Evolutionary conservation across 2,888 invertebrate species (phyloP), one percentile per base, ranked within the genome.

Genomic region (Euphydryas editha): DNA sequence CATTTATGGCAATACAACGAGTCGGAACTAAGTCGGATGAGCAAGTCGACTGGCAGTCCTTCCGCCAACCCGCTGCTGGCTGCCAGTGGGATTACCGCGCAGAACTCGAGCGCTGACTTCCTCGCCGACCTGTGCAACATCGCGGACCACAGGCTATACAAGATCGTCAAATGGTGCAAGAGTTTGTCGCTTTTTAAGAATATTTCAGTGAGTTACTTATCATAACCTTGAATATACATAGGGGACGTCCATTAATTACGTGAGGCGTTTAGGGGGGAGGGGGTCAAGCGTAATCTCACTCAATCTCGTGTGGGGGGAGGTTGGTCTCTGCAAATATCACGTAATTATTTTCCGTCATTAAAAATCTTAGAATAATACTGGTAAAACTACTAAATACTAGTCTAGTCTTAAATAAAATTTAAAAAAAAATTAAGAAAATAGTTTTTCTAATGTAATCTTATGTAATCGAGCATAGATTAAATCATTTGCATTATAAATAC

Each of bases 161-260:
- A 99, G 93, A 98, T 99, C 76, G 99, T 99, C 71, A 98, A 99
- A 85, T 99, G 99, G 99, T 99, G 99, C 93, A 98, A 99, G 87
- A 98, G 98, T 86, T 92, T 99, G 84, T 99, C 99, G 17, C 94
- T 99, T 30, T 99, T 99, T 86, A 98, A 98, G 85, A 98, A 98
- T 88, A 98, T 99, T 78, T 97, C 98, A 79, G 98, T 98, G 80
- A 94, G 95, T 46, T 37, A 30, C 30, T 24, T 24, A 11, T 47
- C 10, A 13, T 13, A n/a, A 7, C 15, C 8, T 39, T 1, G 8
- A 11, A 1, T 7, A 2, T 24, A 6, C 24, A 24, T 24, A 6
- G 24, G 24, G 6, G 24, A 30, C 30, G 30, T n/a, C 4, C 8
- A 39, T 39, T 39, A 39, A 11, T 15, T 39, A 39, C n/a, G n/a